These are phyloP conservation scores for Meiosimyza platycephala DNA, from an alignment of 2,888 invertebrate species.

Conservation along the genomic window DNA sequence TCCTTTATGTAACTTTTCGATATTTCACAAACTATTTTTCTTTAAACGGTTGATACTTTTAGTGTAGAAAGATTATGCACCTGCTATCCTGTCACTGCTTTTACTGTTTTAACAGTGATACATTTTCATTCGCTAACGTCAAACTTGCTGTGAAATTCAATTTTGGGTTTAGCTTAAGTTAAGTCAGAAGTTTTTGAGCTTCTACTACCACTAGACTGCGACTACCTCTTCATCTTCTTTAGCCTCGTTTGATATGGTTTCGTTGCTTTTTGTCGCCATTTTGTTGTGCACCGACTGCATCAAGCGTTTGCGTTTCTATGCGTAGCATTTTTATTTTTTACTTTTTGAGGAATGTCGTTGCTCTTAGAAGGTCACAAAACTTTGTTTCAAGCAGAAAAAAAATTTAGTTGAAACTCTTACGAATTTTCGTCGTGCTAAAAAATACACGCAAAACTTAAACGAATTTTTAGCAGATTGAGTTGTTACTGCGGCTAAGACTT, in stretches of 20 bases:
- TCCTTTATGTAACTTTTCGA: no score
- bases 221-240: no score
- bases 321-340: no score
- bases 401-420: no score
- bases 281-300: not conserved
- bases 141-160: constrained; percentile 39
- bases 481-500: no score
- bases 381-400: no score
- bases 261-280: constrained; percentile 6
- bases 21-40: no score
- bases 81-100: constrained; percentile 20
- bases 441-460: constrained; percentile 12
- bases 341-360: no score
- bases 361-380: no score
- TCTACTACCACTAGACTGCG: not conserved
- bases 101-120: not conserved
- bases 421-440: not conserved
- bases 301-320: no score
- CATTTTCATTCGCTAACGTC: constrained; percentile 6
- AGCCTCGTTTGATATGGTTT: no score
- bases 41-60: no score
- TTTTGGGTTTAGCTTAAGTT: constrained; percentile 22
- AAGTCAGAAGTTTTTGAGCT: not conserved
- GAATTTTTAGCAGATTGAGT: not conserved
- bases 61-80: constrained; percentile 10